Evolutionary conservation across 64 coral and sea anemone species (phyloP).

Genomic region (Stichodactyla mertensii): DNA sequence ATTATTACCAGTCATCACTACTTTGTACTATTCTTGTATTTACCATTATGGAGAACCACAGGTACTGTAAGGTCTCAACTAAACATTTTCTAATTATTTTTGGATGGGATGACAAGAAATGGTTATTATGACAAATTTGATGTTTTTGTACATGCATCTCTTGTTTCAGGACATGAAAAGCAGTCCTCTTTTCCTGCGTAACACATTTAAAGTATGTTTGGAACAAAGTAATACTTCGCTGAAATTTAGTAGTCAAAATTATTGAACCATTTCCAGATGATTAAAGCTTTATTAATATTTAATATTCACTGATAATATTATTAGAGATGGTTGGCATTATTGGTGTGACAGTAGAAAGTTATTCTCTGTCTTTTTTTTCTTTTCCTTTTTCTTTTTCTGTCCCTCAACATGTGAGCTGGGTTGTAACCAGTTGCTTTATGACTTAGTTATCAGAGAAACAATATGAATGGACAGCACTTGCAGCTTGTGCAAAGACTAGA

Average conservation of each 20-base stretch:
- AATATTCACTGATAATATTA: too few relatives aligned
- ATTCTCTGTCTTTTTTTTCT: too few relatives aligned
- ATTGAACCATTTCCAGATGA: too few relatives aligned
- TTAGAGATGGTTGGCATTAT: too few relatives aligned
- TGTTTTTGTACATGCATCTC: background rate
- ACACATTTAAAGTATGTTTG: conserved; percentile 33
- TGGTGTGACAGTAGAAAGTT: too few relatives aligned
- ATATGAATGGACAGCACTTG: conserved; percentile 72
- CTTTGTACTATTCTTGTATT: conserved; percentile 74
- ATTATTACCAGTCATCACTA: conserved; percentile 56
- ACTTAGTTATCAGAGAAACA: conserved; percentile 74
- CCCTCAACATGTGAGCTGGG: too few relatives aligned
- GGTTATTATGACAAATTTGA: background rate
- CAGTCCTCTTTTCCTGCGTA: conserved; percentile 40
- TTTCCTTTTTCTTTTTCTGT: too few relatives aligned
- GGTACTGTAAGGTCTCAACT: conserved; percentile 2
- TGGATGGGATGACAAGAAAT: background rate
- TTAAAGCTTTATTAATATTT: too few relatives aligned
- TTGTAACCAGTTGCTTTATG: too few relatives aligned
- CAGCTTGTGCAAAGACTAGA: conserved; percentile 53
- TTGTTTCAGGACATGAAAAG: conserved; percentile 29
- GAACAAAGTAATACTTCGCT: too few relatives aligned
- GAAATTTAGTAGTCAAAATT: too few relatives aligned
- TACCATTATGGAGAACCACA: conserved; percentile 69
- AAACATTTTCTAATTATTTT: background rate